Conservation (phyloP, 2,113 vertebrate genomes). For the Aleadryas rufinucha region DNA sequence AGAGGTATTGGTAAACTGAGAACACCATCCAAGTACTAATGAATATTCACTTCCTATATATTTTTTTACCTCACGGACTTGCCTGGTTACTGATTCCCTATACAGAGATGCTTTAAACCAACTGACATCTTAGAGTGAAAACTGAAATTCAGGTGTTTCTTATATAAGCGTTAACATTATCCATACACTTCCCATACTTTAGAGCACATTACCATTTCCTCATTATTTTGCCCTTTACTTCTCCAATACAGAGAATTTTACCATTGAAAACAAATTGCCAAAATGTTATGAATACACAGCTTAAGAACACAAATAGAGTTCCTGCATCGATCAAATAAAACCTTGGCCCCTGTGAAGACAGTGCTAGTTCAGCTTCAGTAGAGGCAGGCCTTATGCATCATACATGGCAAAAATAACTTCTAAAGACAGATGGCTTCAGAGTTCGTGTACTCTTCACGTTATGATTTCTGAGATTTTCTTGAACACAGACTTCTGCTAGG, state of each 20-base stretch:
- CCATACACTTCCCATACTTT: background rate
- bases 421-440: conserved; percentile 34
- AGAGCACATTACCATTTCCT: background rate
- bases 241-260: background rate
- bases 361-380: background rate
- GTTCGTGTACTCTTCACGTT: background rate
- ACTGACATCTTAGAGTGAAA: conserved; percentile 16
- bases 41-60: background rate
- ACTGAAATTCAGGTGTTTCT: conserved; percentile 3
- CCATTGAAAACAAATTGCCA: background rate
- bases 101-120: background rate
- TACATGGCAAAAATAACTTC: background rate
- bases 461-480: background rate
- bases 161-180: background rate
- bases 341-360: background rate
- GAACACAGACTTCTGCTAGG: background rate
- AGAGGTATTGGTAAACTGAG: background rate
- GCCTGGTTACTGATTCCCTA: background rate
- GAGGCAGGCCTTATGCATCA: background rate
- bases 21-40: background rate
- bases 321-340: background rate
- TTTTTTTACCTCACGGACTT: conserved; percentile 6
- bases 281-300: background rate
- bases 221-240: background rate
- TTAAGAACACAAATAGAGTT: background rate